Evolutionary conservation across 1,140 invertebrate species (phyloP).

Genomic region (Daktulosphaira vitifoliae): DNA sequence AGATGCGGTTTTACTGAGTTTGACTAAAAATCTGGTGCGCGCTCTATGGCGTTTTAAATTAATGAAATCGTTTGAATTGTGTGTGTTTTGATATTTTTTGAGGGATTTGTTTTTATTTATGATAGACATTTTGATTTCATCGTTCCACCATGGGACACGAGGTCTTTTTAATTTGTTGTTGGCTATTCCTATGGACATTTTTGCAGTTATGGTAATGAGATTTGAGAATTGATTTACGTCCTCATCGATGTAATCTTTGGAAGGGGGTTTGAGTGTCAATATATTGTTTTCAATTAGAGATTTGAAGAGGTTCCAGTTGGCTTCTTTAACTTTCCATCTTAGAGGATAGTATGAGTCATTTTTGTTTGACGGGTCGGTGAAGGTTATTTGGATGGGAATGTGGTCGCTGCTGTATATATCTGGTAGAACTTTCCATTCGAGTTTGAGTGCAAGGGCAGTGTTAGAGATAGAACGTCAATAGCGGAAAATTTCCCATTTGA

Average conservation of each 20-base stretch:
- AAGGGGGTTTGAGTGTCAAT: background rate
- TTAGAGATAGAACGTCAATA: background rate
- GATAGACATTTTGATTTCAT: slow-evolving; percentile 1
- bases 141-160: background rate
- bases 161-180: background rate
- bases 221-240: background rate
- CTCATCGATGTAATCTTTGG: background rate
- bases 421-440: background rate
- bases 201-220: background rate
- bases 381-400: background rate
- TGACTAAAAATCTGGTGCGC: background rate
- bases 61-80: background rate
- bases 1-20: background rate
- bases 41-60: background rate
- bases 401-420: slow-evolving; percentile 3
- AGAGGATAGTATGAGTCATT: background rate
- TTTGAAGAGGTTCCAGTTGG: slow-evolving; percentile 2
- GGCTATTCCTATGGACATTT: slow-evolving; percentile 1
- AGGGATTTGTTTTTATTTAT: slow-evolving; percentile 12
- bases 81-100: slow-evolving; percentile 3
- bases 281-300: background rate
- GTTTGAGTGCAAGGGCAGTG: background rate
- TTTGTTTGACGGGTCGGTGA: background rate
- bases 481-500: background rate
- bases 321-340: background rate